Base-by-base conservation (phyloP, 1,140 invertebrate genomes). In the Apis florea region DNA sequence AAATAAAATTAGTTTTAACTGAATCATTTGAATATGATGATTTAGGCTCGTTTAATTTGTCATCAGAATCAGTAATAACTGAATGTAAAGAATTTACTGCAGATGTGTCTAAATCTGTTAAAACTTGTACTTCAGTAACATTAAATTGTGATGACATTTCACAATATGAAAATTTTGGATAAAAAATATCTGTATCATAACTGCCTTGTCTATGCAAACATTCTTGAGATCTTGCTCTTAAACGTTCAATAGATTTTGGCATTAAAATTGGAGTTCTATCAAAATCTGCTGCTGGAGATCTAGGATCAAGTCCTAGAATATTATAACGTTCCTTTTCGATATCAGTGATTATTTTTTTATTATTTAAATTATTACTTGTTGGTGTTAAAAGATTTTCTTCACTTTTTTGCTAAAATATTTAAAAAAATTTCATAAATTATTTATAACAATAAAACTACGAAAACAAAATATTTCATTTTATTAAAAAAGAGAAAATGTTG, bases 221-320 rank as follows among this genome's bases (percentile, higher is more conserved):
- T 76, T 83, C 72, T 54, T 79, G 68, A 12, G 84, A 83, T n/a
- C 82, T 82, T 64, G 82, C 67, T 24, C 66, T 87, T 59, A 87
- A 54, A 31, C 59, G 79, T n/a, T 69, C 64, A 1, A 88, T 70
- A 1, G 92, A 90, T 61, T 87, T 91, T 49, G 91, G 85, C 56
- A 85, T 85, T 53, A 91, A 82, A 64, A 93, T 91, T 10, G 92
- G 92, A 6, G 92, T 93, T 85, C 92, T 89, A 47, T 91, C 85
- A 51, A 93, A 93, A 53, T 90, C 83, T 11, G 84, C 83, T 13
- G 92, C 88, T 40, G 92, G 92, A 21, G 92, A 93, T 83, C 92
- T 88, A 17, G 92, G 92, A 87, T 93, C 92, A 11, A 88, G 31
- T 51, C 76, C 87, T 5, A 88, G 67, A 12, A 78, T 69, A 10